Evolutionary conservation across 1,140 invertebrate genomes (phyloP), one percentile per base, ranked within the genome.

Genomic region (Rhizoglyphus robini): DNA sequence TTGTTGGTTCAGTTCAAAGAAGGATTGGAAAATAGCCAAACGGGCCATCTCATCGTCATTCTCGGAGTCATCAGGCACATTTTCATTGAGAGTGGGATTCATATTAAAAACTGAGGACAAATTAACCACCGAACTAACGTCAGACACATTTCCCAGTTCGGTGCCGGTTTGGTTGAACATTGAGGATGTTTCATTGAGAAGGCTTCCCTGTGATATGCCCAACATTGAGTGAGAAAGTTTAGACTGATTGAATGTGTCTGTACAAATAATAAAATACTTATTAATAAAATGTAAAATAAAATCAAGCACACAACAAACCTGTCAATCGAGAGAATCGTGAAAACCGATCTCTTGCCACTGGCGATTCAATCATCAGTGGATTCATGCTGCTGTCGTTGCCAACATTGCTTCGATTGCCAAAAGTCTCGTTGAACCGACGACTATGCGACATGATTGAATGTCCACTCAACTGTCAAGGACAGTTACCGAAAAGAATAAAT

Each of bases 1-100:
- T 23, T 27, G 15, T 46, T 60, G 58, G 29, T 60, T 60, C 3
- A 60, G 27, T 46, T 60, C 58, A 46, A 38, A 60, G 29, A 60
- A 60, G n/a, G 58, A 60, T 46, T 60, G 27, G 29, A 60, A 60
- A 20, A 60, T 60, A 2, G 30, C 58, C 15, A 60, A 46, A 23
- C 58, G 58, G 29, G 58, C 58, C 30, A 60, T 60, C n/a, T 58
- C 54, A 34, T 60, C 58, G 15, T 60, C 58, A 23, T 15, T 51
- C 23, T 20, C 23, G 29, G 13, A 11, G 23, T 51, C 15, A 51
- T 51, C 48, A 51, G 23, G 11, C 29, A 23, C 13, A 51, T 51
- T 51, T 41, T 8, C 18, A 18, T 18, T 18, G 8, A 11, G 8
- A 41, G 36, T 41, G 18, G 36, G n/a, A n/a, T n/a, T 18, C 36